Evolutionary conservation across 2,888 invertebrate species (phyloP), one percentile per base, ranked within the genome.

Genomic region (Myopa testacea): DNA sequence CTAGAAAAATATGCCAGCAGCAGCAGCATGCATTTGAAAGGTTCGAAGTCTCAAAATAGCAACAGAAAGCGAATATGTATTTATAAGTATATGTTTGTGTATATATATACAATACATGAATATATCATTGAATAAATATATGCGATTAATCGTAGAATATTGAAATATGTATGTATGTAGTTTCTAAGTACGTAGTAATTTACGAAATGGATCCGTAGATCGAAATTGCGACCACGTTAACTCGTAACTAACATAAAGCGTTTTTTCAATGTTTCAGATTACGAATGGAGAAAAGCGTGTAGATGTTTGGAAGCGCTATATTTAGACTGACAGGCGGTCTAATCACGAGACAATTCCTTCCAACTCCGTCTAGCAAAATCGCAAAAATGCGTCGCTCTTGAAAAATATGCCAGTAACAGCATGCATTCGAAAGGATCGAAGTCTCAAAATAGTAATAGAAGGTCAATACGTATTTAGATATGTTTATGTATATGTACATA

Each of bases 241-340:
- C n/a, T n/a, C n/a, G n/a, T n/a, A n/a, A n/a, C n/a, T n/a, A n/a
- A n/a, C n/a, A n/a, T 26, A 26, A 73, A 45, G 26, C 40, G 4
- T 19, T 62, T 26, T 62, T 26, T 62, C 26, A 26, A n/a, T 62
- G 26, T 5, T 62, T 26, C 6, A 26, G 26, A 62, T 26, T 26
- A 62, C 26, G 34, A 68, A 75, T 75, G 67, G 75, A 38, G 75
- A 26, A 68, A 68, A 68, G 40, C 58, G 73, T 62, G 8, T 63
- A 34, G 40, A 63, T 73, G 50, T 69, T 45, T 26, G 68, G 69
- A 40, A 68, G 40, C 45, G n/a, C 75, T 69, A 75, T 55, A 60
- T 60, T 69, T 69, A 75, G 75, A 40, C 26, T 40, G 75, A 72
- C 45, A 50, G 69, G 4, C 69, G 52, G 38, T 34, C 12, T 10